Conservation (phyloP, 2,888 invertebrate species). For the Tanypteryx hageni region DNA sequence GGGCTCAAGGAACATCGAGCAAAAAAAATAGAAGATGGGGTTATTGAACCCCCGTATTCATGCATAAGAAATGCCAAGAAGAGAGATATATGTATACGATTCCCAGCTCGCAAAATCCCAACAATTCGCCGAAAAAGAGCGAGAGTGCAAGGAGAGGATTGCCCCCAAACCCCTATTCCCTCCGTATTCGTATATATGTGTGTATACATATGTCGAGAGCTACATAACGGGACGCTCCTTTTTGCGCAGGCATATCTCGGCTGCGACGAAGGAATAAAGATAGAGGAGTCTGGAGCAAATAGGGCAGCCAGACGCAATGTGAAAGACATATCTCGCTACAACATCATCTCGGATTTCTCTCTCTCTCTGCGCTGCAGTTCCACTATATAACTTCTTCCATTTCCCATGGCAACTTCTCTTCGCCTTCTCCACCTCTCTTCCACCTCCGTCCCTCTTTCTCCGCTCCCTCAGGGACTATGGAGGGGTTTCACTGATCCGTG, state of each 20-base stretch:
- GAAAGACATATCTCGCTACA: conserved; percentile 42
- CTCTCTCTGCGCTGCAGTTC: background rate
- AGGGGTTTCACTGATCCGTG: background rate
- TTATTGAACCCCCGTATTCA: background rate
- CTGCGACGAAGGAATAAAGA: background rate
- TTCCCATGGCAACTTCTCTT: background rate
- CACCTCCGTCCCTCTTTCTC: background rate
- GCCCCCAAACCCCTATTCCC: background rate
- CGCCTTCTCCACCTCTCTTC: background rate
- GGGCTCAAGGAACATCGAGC: background rate
- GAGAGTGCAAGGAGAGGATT: background rate
- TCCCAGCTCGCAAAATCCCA: background rate
- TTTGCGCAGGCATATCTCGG: background rate
- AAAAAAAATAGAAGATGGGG: background rate
- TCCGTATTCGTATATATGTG: too few species aligned
- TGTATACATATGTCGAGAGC: too few species aligned
- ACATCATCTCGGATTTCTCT: conserved; percentile 27
- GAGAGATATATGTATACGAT: background rate
- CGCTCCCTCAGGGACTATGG: background rate
- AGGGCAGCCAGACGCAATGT: background rate
- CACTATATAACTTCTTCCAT: background rate
- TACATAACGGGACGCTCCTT: too few species aligned
- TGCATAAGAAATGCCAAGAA: background rate
- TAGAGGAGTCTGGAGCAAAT: background rate
- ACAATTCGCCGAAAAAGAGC: background rate